A percentile compares a stretch with the other conserved stretches of the same genome.
phyloP scores from a whole-genome alignment of 2,888 invertebrate genomes.

The Meandrusa payeni region DNA sequence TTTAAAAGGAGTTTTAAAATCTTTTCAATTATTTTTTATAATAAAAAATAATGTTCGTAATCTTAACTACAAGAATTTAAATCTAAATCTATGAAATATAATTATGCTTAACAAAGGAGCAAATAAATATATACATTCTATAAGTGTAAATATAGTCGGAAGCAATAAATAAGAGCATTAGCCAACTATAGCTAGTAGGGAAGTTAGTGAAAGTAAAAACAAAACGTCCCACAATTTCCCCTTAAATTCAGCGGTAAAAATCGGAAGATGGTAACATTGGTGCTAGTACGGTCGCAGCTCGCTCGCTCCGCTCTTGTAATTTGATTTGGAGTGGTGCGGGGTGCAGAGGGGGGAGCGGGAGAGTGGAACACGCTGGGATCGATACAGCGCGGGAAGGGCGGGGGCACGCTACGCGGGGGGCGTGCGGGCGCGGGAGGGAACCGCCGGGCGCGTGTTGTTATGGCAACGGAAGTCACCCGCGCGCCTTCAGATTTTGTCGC shows the following conservation, averaged over 20 bases:
- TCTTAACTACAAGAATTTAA: too few relatives aligned
- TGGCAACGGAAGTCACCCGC: conserved; percentile 75
- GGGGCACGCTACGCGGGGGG: conserved; percentile 29
- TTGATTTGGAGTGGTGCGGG: conserved; percentile 78
- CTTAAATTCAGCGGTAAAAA: conserved; percentile 22
- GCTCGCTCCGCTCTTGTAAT: conserved; percentile 63
- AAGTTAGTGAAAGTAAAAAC: conserved; percentile 19
- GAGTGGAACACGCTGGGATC: conserved; percentile 39
- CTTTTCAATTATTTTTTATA: too few relatives aligned
- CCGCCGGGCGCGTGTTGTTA: conserved; percentile 72
- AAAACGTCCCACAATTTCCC: conserved; percentile 12
- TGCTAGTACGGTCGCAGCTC: conserved; percentile 27
- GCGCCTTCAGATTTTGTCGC: conserved; percentile 75
- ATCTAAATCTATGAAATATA: too few relatives aligned
- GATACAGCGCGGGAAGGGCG: conserved; percentile 42
- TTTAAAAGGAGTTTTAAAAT: neutral
- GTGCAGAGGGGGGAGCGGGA: conserved; percentile 54
- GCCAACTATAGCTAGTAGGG: too few relatives aligned
- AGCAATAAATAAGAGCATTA: too few relatives aligned
- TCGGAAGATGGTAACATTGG: conserved; percentile 23
- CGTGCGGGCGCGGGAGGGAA: conserved; percentile 37
- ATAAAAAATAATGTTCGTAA: too few relatives aligned
- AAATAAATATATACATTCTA: too few relatives aligned
- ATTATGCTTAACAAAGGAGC: too few relatives aligned
- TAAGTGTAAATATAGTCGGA: too few relatives aligned